These are phyloP conservation scores for Lasiurus borealis DNA, from an alignment of 2,113 vertebrate genomes.

Conservation along the genomic window DNA sequence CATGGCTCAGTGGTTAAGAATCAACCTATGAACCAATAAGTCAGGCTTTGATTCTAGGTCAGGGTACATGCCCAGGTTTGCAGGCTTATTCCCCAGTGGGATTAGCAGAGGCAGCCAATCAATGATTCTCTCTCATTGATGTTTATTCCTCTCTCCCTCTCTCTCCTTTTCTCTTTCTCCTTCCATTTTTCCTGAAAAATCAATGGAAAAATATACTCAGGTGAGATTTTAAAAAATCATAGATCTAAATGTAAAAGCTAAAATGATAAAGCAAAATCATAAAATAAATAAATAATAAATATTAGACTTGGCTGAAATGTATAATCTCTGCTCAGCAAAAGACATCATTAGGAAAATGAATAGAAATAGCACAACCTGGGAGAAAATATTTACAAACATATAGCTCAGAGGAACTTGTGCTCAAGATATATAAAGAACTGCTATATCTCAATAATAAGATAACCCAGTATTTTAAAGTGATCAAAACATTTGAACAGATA, in stretches of 20 bases:
- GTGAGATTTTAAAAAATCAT: too few species aligned
- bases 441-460: background rate
- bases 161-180: too few species aligned
- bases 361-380: background rate
- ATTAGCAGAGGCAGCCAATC: too few species aligned
- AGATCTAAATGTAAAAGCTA: background rate
- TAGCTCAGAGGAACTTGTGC: background rate
- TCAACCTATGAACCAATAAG: too few species aligned
- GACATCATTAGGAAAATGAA: background rate
- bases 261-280: background rate
- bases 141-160: too few species aligned
- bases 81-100: too few species aligned
- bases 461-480: background rate
- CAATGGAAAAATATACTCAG: too few species aligned
- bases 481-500: background rate
- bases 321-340: background rate
- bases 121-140: too few species aligned
- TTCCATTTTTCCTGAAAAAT: too few species aligned
- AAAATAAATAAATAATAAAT: background rate
- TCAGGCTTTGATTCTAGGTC: too few species aligned
- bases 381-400: background rate
- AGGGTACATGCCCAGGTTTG: too few species aligned
- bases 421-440: background rate
- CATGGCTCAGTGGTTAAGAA: too few species aligned
- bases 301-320: background rate